Base-by-base conservation (phyloP, 2,113 vertebrate species). In the Triplophysa siluroides region DNA sequence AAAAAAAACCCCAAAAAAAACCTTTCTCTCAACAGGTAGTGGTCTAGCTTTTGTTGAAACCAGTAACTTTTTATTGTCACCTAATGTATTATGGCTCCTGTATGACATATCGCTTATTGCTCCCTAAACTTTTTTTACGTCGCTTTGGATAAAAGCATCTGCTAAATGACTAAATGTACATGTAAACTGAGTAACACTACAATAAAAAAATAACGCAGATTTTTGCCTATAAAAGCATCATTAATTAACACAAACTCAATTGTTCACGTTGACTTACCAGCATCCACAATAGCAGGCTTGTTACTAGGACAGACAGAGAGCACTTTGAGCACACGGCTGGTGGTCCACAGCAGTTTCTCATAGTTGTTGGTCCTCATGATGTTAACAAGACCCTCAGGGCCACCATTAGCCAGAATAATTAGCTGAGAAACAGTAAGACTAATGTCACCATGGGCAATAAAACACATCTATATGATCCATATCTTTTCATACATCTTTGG, bases 321-420 rank as follows among this genome's bases (percentile, higher is more conserved):
- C 84, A 98, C 97, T 89, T 99, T 98, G 79, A 99, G 95, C 83
- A 99, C 97, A 0, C 96, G 94, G 92, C 97, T 98, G 1, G 97
- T 99, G 84, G 97, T 98, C 97, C 97, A 98, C 76, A 98, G 95
- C 86, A 98, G 93, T 88, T 98, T 98, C 94, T 99, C 97, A 0
- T 98, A 99, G 88, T 83, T 96, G 86, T 96, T 92, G 90, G 90
- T 97, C 70, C 94, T 95, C 96, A 98, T 98, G 92, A 99, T 98
- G 86, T 96, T 94, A 83, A 98, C 97, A 0, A 98, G 93, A 24
- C 94, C 97, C 87, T 97, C 97, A 0, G 96, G 96, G 11, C 97
- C 97, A 19, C 94, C 93, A 0, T 98, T 98, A 87, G 96, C 95
- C 79, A 99, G 88, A 84, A 99, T 98, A 79, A 99, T 99, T 78